These are phyloP conservation scores for Bujurquina vittata DNA, from an alignment of 2,113 vertebrate genomes.

Conservation along the genomic window DNA sequence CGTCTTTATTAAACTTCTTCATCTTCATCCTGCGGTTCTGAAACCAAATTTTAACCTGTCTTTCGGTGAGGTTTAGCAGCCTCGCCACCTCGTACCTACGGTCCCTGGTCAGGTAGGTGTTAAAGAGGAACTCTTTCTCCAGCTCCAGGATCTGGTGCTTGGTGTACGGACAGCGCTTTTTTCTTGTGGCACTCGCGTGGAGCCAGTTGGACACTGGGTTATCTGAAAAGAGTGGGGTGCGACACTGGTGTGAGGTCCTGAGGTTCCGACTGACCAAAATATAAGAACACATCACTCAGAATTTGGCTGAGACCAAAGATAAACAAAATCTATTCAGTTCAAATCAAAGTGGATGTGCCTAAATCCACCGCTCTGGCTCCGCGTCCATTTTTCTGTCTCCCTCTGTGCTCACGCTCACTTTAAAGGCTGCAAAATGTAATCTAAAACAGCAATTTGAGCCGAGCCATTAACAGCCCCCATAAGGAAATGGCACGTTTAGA, in stretches of 20 bases:
- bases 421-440: conserved; percentile 28
- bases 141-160: conserved; percentile 96
- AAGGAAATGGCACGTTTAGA: conserved; percentile 69
- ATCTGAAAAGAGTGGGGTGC: conserved; percentile 81
- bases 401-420: conserved; percentile 14
- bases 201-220: conserved; percentile 97
- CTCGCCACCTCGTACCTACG: conserved; percentile 96
- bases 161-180: conserved; percentile 96
- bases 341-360: background rate
- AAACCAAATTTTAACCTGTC: conserved; percentile 99
- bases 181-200: conserved; percentile 94
- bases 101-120: conserved; percentile 98
- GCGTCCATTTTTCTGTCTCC: background rate
- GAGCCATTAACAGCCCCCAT: conserved; percentile 60
- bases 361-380: background rate
- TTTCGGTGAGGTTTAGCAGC: conserved; percentile 92
- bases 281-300: conserved; percentile 21
- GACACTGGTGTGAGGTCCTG: conserved; percentile 58
- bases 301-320: background rate
- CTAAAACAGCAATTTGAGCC: conserved; percentile 46
- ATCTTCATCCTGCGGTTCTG: conserved; percentile 99
- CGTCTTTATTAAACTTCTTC: conserved; percentile 98
- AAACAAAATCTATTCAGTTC: background rate
- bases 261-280: conserved; percentile 30
- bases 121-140: conserved; percentile 97